Conservation (phyloP, 2,113 vertebrate species). For the Protobothrops mucrosquamatus region DNA sequence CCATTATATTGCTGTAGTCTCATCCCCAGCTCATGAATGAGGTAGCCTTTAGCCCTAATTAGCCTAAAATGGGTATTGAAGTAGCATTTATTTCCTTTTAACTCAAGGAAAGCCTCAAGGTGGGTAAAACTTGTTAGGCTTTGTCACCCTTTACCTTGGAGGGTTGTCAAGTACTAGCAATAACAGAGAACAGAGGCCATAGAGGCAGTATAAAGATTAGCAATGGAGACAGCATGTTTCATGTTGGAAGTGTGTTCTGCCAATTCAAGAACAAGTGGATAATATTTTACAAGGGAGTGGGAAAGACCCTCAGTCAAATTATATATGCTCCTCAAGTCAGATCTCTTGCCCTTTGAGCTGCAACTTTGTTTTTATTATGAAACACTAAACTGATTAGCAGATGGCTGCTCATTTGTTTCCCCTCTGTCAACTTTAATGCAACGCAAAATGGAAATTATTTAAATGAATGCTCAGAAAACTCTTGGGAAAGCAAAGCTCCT, state of each 20-base stretch:
- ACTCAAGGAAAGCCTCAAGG: not conserved
- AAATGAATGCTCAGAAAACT: conserved; percentile 41
- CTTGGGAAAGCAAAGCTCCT: conserved; percentile 34
- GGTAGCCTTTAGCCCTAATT: not conserved
- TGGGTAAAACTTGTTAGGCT: not conserved
- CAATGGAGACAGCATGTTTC: not conserved
- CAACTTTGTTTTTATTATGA: conserved; percentile 56
- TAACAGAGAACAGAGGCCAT: not conserved
- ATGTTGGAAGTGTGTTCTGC: not conserved
- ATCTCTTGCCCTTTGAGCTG: conserved; percentile 30
- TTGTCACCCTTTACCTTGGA: not conserved
- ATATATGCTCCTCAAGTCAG: not conserved
- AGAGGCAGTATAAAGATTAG: not conserved
- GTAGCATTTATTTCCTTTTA: not conserved
- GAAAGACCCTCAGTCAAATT: not conserved
- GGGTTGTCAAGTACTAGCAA: not conserved
- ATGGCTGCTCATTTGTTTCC: conserved; percentile 48
- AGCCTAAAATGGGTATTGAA: not conserved
- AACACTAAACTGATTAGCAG: conserved; percentile 61
- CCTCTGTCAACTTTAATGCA: conserved; percentile 46
- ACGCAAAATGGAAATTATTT: conserved; percentile 56
- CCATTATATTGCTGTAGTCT: not conserved
- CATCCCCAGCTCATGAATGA: not conserved
- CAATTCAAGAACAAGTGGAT: not conserved
- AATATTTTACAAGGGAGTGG: not conserved